Conservation (phyloP, 2,888 invertebrate genomes). For the Torymus texanus region DNA sequence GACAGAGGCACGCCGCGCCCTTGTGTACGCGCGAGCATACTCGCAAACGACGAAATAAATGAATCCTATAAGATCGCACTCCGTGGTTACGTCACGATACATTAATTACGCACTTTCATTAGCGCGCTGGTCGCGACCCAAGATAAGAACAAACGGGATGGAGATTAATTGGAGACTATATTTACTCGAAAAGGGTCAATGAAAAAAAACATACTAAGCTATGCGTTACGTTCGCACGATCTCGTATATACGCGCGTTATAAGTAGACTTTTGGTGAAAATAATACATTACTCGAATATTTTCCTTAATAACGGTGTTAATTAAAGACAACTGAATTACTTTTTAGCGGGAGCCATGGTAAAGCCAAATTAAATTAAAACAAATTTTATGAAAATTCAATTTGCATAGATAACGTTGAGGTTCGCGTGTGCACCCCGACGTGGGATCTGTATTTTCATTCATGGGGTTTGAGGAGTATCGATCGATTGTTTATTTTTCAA, state of each 20-base stretch:
- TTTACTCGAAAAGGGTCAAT: slow-evolving; percentile 27
- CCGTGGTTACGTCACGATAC: slow-evolving; percentile 33
- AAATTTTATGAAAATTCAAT: background rate
- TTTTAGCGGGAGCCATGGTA: too few species aligned
- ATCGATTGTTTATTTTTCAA: too few species aligned
- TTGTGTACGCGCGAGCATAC: background rate
- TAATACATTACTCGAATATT: background rate
- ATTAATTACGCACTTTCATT: slow-evolving; percentile 52
- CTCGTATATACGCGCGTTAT: background rate
- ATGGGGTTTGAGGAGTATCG: too few species aligned
- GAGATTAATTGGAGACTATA: slow-evolving; percentile 44
- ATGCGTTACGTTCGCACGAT: background rate
- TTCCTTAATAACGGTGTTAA: background rate
- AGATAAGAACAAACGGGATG: slow-evolving; percentile 42
- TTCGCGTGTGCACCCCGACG: background rate
- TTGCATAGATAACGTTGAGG: background rate
- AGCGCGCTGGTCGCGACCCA: slow-evolving; percentile 1
- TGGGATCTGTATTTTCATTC: too few species aligned
- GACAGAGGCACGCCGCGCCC: too few species aligned
- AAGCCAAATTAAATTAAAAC: too few species aligned
- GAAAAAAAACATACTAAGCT: background rate
- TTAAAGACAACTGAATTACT: background rate
- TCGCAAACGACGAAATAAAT: slow-evolving; percentile 10
- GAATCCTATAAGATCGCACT: slow-evolving; percentile 26
- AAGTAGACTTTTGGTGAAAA: too few species aligned